These are phyloP conservation scores for Drosophila quasianomalipes DNA, from an alignment of 2,888 invertebrate species.

Conservation along the genomic window DNA sequence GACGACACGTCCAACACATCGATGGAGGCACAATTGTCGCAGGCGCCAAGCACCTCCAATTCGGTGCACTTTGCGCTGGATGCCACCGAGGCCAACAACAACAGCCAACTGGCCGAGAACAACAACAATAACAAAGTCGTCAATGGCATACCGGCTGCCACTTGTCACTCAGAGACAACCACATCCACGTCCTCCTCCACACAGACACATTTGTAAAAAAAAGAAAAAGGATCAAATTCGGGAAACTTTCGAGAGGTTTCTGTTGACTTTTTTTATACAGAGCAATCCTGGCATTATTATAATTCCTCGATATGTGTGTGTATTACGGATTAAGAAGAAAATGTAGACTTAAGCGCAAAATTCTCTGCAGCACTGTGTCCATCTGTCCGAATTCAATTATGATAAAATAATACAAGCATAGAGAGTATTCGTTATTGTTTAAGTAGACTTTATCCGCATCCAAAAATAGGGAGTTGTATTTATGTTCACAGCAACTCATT, in stretches of 20 bases:
- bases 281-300: background rate
- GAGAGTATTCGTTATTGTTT: conserved; percentile 1
- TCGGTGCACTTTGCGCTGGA: conserved; percentile 51
- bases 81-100: conserved; percentile 48
- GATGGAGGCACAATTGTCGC: conserved; percentile 72
- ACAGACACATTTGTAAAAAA: conserved; percentile 43
- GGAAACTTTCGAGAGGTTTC: conserved; percentile 13
- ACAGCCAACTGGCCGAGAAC: conserved; percentile 49
- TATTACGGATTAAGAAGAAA: conserved; percentile 1
- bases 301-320: conserved; percentile 6
- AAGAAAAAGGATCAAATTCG: conserved; percentile 2
- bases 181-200: conserved; percentile 60
- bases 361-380: background rate
- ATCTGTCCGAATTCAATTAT: conserved; percentile 3
- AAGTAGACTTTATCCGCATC: background rate
- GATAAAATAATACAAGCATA: background rate
- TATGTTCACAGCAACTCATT: background rate
- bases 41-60: conserved; percentile 68
- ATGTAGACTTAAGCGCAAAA: conserved; percentile 4
- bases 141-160: conserved; percentile 30
- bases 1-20: conserved; percentile 64
- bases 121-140: conserved; percentile 48
- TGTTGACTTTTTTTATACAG: conserved; percentile 10
- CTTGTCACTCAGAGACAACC: conserved; percentile 50
- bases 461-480: conserved; percentile 11